phyloP scores from a whole-genome alignment of 92 coral and sea anemone genomes.

The Diadumene lineata region DNA sequence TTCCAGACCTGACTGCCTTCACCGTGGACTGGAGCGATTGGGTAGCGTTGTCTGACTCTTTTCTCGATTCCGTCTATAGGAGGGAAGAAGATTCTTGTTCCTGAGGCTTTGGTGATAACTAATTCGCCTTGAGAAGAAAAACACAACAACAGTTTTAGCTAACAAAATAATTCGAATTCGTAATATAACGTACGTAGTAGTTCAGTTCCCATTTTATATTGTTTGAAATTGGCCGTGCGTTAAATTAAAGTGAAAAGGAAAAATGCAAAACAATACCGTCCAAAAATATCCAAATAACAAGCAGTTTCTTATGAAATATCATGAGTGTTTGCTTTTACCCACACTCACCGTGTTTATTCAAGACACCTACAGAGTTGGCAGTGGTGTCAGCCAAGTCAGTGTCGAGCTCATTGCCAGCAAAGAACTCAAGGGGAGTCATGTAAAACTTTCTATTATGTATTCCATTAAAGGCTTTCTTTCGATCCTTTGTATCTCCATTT shows the following conservation, averaged over 20 bases:
- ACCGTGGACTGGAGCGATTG: conserved; percentile 86
- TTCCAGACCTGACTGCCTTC: conserved; percentile 84
- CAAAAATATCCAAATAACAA: too few relatives aligned
- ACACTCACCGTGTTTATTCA: conserved; percentile 26
- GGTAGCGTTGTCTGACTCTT: conserved; percentile 56
- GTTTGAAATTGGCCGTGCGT: too few relatives aligned
- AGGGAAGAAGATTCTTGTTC: conserved; percentile 58
- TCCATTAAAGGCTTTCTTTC: conserved; percentile 30
- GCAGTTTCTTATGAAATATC: too few relatives aligned
- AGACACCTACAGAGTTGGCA: conserved; percentile 39
- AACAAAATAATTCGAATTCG: too few relatives aligned
- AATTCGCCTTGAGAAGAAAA: conserved; percentile 14
- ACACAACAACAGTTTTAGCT: background rate
- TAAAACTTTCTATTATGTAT: conserved; percentile 41
- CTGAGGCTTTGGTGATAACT: conserved; percentile 23
- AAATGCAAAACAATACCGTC: too few relatives aligned
- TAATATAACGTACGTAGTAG: too few relatives aligned
- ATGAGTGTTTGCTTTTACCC: too few relatives aligned
- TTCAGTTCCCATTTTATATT: too few relatives aligned
- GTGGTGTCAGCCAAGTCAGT: conserved; percentile 57
- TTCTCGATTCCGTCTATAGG: conserved; percentile 52
- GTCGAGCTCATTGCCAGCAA: conserved; percentile 30
- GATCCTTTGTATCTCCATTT: conserved; percentile 13
- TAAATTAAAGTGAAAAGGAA: too few relatives aligned
- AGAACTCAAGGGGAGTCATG: conserved; percentile 46